A percentile compares a stretch with the other conserved stretches of the same genome.
Evolutionary conservation across 2,113 vertebrate genomes (phyloP).

Genomic region (Amazona vittata): DNA sequence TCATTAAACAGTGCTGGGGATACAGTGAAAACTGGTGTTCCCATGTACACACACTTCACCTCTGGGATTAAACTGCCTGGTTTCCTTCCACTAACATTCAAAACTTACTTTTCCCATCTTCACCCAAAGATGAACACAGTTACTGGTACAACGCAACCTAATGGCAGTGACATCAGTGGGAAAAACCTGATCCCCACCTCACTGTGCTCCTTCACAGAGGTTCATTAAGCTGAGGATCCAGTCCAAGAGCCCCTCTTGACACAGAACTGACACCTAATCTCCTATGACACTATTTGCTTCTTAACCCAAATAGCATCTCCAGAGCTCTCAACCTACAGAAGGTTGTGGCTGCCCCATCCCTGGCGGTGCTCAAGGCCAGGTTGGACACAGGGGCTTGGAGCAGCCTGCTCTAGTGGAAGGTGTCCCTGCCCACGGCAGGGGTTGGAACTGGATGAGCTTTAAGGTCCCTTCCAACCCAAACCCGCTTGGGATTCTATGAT

Average conservation of each 20-base stretch:
- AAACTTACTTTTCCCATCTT: neutral
- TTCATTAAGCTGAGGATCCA: neutral
- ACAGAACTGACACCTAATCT: neutral
- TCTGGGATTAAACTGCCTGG: neutral
- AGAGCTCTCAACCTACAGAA: neutral
- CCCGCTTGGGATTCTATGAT: neutral
- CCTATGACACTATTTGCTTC: neutral
- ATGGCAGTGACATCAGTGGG: fast-evolving
- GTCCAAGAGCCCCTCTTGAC: neutral
- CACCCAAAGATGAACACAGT: neutral
- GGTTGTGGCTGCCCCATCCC: neutral
- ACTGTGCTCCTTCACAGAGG: neutral
- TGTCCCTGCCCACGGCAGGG: neutral
- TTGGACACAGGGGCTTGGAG: neutral
- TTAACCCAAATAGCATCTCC: neutral
- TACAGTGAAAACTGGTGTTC: neutral
- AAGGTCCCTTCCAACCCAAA: neutral
- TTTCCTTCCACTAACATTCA: neutral
- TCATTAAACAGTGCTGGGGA: neutral
- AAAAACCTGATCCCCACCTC: neutral
- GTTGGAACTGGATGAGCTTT: neutral
- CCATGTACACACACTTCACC: neutral
- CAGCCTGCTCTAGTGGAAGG: neutral
- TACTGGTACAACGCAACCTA: neutral
- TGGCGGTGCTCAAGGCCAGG: neutral